phyloP scores from a whole-genome alignment of 2,888 invertebrate genomes.

The Brachyopa scutellaris region DNA sequence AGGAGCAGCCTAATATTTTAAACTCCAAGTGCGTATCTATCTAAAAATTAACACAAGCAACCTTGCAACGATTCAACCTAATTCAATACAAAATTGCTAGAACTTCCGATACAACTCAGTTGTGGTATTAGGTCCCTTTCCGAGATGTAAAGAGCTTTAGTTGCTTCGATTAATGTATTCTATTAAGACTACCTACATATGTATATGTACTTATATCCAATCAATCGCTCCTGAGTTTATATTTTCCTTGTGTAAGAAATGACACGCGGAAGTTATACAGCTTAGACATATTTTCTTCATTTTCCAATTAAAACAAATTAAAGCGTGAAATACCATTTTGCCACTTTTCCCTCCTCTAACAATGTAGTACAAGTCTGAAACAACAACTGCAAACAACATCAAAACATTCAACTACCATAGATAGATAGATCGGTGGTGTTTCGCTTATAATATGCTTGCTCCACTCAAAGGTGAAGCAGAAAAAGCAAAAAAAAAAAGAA shows the following conservation, averaged over 20 bases:
- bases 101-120: no score
- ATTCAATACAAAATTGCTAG: no score
- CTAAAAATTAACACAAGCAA: no score
- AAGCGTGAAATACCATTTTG: constrained; percentile 53
- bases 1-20: no score
- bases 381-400: constrained; percentile 34
- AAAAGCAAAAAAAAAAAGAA: neutral
- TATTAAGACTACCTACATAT: no score
- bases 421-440: constrained; percentile 34
- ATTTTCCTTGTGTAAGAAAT: neutral
- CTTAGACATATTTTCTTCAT: constrained; percentile 2
- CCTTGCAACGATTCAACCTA: no score
- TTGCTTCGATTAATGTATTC: no score
- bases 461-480: constrained; percentile 4
- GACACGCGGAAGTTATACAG: constrained; percentile 43
- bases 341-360: neutral
- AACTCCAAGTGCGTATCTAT: no score
- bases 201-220: no score
- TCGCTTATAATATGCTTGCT: constrained; percentile 9
- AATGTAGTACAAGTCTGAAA: neutral
- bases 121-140: no score
- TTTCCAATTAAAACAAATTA: constrained; percentile 52
- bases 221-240: no score
- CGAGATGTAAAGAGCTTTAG: no score
- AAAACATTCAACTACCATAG: constrained; percentile 56